Evolutionary conservation across 2,888 invertebrate genomes (phyloP), one percentile per base, ranked within the genome.

Genomic region (Phorcus lineatus): DNA sequence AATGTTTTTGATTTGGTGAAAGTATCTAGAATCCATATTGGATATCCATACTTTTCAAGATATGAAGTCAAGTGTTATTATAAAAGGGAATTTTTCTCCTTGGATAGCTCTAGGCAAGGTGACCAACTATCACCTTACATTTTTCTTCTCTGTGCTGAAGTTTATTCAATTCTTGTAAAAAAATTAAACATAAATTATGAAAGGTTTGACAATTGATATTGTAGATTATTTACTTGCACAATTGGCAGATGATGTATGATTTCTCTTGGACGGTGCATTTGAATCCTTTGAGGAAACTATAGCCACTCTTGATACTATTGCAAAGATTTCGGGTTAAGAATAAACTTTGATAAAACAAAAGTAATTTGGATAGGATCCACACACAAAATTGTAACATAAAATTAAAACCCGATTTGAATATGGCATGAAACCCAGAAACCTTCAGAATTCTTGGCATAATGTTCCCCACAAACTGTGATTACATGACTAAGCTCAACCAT

Each of bases 1-100:
- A 74, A 31, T 77, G 62, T 66, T 80, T 81, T 53, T 67, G 78
- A 17, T 81, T 83, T 81, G 81, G 81, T 16, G 28, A 53, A 16
- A 31, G 22, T 40, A 78, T 84, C 47, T n/a, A n/a, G n/a, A n/a
- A n/a, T n/a, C 52, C 11, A 70, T 24, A 52, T 55, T 82, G 77
- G 77, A 36, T 80, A 13, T 67, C 54, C 17, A 11, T 83, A 4
- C 78, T 81, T 74, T 67, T 19, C 78, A 66, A n/a, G 79, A 80
- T 52, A 75, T 70, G 1, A 47, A 47, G 13, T 62, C 13, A 6
- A 0, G 24, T 9, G 22, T 22, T 0, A 62, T 62, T 62, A 24
- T 62, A 9, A 62, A 62, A 13, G 22, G 62, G 9, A 11, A 11
- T 16, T 24, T 62, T 24, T 24, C 62, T 62, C 28, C 24, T 2